Evolutionary conservation across 2,797 vertebrate genomes (phyloP).

Genomic region (Ambastaia sidthimunki): DNA sequence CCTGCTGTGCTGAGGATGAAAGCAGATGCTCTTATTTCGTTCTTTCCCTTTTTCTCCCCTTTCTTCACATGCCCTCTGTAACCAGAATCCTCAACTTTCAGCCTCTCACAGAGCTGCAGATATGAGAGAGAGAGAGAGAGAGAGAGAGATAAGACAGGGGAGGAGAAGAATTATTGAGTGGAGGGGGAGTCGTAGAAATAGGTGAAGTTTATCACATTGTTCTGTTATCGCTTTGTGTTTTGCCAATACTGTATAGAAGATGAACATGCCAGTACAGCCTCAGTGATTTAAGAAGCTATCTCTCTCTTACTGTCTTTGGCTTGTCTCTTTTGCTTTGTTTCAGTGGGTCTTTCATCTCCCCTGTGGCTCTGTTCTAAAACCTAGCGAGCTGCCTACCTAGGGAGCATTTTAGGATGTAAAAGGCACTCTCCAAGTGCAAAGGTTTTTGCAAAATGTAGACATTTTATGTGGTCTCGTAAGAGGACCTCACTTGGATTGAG

Average conservation of each 20-base stretch:
- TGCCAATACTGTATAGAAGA: conserved; percentile 22
- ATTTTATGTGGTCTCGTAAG: too few relatives aligned
- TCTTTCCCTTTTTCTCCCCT: conserved; percentile 65
- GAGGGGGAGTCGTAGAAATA: conserved; percentile 51
- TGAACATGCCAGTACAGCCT: too few relatives aligned
- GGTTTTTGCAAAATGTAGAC: too few relatives aligned
- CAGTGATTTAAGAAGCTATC: neutral
- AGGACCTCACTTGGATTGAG: too few relatives aligned
- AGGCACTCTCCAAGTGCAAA: neutral
- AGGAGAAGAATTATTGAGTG: conserved; percentile 57
- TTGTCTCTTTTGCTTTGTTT: neutral
- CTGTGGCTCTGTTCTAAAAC: neutral
- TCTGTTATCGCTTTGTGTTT: conserved; percentile 33
- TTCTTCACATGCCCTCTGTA: conserved; percentile 69
- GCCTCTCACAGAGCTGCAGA: conserved; percentile 66
- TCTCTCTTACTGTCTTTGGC: conserved; percentile 13
- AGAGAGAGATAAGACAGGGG: conserved; percentile 52
- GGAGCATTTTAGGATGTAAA: neutral
- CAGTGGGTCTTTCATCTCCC: neutral
- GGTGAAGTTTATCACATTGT: conserved; percentile 42
- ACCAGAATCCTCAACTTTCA: conserved; percentile 83
- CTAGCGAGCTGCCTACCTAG: neutral
- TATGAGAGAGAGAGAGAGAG: conserved; percentile 40
- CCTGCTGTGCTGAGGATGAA: conserved; percentile 83
- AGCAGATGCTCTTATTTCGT: conserved; percentile 80